Conservation (phyloP, 2,113 vertebrate genomes). For the Garra rufa region DNA sequence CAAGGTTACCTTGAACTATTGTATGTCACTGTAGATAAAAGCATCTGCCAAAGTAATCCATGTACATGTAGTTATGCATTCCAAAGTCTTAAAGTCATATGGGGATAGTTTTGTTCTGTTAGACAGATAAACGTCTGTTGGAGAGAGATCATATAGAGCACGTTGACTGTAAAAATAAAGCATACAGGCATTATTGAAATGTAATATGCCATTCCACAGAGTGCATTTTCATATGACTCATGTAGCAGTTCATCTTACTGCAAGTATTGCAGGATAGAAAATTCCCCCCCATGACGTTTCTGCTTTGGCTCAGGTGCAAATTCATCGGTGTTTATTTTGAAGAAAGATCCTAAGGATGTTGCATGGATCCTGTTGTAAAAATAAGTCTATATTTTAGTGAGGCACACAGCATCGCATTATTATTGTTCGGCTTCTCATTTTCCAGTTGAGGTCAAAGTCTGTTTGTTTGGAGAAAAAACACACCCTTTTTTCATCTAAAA, state of each 20-base stretch:
- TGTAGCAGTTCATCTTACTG: background rate
- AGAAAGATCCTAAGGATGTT: background rate
- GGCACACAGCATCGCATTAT: background rate
- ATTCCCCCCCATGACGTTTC: background rate
- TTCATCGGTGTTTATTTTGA: background rate
- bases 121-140: background rate
- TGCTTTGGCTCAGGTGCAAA: background rate
- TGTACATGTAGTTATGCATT: background rate
- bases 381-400: background rate
- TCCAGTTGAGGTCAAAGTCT: background rate
- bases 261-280: background rate
- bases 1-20: background rate
- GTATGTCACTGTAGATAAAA: slow-evolving; percentile 9
- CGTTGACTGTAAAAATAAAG: slow-evolving; percentile 12
- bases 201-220: slow-evolving; percentile 8
- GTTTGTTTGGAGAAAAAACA: slow-evolving; percentile 13
- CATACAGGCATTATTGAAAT: slow-evolving; percentile 11
- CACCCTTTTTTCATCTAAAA: background rate
- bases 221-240: background rate
- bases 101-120: background rate
- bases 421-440: background rate
- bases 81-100: background rate
- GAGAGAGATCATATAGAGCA: background rate
- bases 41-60: background rate
- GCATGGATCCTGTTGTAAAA: background rate